These are phyloP conservation scores for Australoheros scitulus DNA, from an alignment of 2,113 vertebrate genomes.

Conservation along the genomic window DNA sequence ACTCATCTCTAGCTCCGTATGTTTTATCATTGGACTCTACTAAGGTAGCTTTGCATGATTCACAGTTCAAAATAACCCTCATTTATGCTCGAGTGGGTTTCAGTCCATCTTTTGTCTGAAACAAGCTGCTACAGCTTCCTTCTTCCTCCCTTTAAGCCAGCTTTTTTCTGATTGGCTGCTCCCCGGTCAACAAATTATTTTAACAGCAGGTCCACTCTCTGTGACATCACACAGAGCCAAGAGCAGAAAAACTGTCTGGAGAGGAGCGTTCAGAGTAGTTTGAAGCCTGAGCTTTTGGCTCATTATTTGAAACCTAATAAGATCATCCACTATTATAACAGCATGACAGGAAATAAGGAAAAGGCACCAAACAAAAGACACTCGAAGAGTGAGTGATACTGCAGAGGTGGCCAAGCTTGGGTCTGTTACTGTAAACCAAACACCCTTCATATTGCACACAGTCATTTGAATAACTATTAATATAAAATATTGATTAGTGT, in stretches of 20 bases:
- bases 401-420: neutral
- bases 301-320: neutral
- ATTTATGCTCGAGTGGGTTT: neutral
- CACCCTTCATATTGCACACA: neutral
- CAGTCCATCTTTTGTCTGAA: neutral
- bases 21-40: neutral
- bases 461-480: neutral
- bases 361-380: neutral
- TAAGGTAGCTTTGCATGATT: neutral
- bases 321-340: neutral
- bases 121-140: neutral
- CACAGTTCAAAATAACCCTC: neutral
- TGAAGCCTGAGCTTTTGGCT: neutral
- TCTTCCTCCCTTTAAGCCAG: neutral
- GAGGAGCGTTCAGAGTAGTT: neutral
- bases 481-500: conserved; percentile 9
- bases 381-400: neutral
- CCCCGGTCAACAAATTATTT: neutral
- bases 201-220: neutral
- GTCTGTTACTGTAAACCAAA: neutral
- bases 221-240: neutral
- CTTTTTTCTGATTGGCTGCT: neutral
- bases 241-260: neutral
- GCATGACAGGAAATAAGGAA: neutral
- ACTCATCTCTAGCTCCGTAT: too few species aligned